Evolutionary conservation across 2,113 vertebrate species (phyloP), one percentile per base, ranked within the genome.

Genomic region (Zosterops hypoxanthus): DNA sequence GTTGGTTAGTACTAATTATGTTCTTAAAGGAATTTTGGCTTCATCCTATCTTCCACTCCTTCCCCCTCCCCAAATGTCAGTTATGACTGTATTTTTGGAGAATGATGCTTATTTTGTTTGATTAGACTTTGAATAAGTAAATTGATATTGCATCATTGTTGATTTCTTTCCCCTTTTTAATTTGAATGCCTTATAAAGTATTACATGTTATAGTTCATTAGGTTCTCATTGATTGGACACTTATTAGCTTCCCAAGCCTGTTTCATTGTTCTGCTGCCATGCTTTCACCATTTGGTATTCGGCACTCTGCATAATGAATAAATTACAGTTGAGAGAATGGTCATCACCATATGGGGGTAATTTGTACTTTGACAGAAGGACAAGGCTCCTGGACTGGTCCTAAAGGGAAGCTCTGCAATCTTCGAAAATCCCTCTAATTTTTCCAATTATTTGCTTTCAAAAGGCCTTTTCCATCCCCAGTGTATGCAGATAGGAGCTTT

Each of bases 371-470:
- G 92, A 96, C 94, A 96, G 95, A 97, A 97, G 87, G 90, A 97
- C 86, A 85, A 88, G 72, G 87, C 66, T 92, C 73, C 93, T 95
- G 83, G 86, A 96, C 87, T 82, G 76, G 69, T 95, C 87, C 82
- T 97, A 83, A 94, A 96, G 93, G 94, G 81, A 97, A 95, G 76
- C 71, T 82, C 91, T 84, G 73, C 82, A 85, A 87, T 94, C 92
- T 96, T 96, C 14, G 49, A 97, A 96, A 90, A 96, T 90, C 95
- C 88, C 82, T 94, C 81, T 96, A 93, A 88, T 97, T 98, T 98
- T 97, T 95, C 82, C 81, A 97, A 81, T 97, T 97, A 97, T 97
- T 97, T 97, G 95, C 82, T 96, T 97, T 97, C 92, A 94, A 96
- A 97, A 96, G 90, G 73, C 79, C 61, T 96, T 97, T 96, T 95